Evolutionary conservation across 37 sponge, comb jelly and placozoan species (phyloP).

Genomic region (Dysidea cf. avara): DNA sequence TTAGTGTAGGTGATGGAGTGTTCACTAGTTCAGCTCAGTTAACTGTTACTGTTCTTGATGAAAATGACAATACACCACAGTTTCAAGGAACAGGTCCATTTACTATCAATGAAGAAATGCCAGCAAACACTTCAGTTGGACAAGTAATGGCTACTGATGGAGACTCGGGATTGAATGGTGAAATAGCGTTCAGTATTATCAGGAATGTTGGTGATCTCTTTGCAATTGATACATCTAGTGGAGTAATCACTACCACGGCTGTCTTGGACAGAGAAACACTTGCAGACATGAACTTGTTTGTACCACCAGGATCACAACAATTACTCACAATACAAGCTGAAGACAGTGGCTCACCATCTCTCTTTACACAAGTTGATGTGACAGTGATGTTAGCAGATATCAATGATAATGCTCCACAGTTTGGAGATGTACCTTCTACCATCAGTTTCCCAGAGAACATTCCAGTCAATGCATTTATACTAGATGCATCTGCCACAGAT

Average conservation of each 20-base stretch:
- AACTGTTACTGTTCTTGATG: slow-evolving; percentile 67
- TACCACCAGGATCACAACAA: slow-evolving; percentile 22
- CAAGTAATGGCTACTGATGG: slow-evolving; percentile 47
- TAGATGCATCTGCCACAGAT: slow-evolving; percentile 34
- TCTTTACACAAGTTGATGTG: slow-evolving; percentile 36
- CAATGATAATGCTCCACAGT: slow-evolving; percentile 71
- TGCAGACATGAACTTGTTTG: slow-evolving; percentile 25
- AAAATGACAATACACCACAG: slow-evolving; percentile 70
- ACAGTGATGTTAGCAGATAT: slow-evolving; percentile 42
- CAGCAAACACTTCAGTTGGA: slow-evolving; percentile 29
- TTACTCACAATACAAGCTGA: slow-evolving; percentile 22
- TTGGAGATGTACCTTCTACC: background rate
- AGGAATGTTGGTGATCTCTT: slow-evolving; percentile 4
- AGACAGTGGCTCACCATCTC: slow-evolving; percentile 15
- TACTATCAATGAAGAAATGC: slow-evolving; percentile 38
- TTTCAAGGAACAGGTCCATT: slow-evolving; percentile 30
- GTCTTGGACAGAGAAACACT: slow-evolving; percentile 65
- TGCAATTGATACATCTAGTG: slow-evolving; percentile 32
- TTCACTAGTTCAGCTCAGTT: slow-evolving; percentile 20
- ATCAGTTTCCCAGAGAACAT: slow-evolving; percentile 11
- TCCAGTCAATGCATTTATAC: slow-evolving; percentile 10
- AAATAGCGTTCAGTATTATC: slow-evolving; percentile 28
- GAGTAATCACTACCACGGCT: slow-evolving; percentile 46
- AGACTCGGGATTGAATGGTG: slow-evolving; percentile 22
- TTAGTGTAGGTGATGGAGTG: slow-evolving; percentile 52